Base-by-base conservation (phyloP, 2,888 invertebrate genomes). In the Napeogenes inachia region DNA sequence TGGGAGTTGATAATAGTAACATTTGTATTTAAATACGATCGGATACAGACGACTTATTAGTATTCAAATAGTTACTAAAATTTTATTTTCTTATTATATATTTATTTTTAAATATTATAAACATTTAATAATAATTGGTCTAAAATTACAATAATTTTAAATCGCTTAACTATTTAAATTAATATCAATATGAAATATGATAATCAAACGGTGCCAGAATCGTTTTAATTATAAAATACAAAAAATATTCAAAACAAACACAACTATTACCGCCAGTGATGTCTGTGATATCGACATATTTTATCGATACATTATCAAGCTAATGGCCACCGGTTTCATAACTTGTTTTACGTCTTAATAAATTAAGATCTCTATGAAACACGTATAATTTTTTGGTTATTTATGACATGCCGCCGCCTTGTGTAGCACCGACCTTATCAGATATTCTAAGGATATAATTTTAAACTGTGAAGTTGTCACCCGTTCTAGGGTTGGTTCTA, bases 331-430 rank as follows among this genome's bases (percentile, higher is more conserved):
- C 77, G 72, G 75, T 76, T 80, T 80, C 78, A 82, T 85, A 85
- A 85, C 71, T 75, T 69, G 77, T 67, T 76, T 74, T 69, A 75
- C 82, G 85, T 87, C 87, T 84, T 81, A 82, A 86, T 87, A 87
- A 87, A 86, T 87, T 79, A 82, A 82, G 82, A 87, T 87, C 79
- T 82, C 76, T 76, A 75, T 75, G 76, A 75, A 71, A 78, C 69
- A 55, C 53, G 72, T 78, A 77, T 83, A 79, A 86, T 87, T 86
- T 86, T 79, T 77, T 66, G 72, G 79, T 84, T 77, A 88, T 87
- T 87, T 87, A 87, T 85, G 59, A 61, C 70, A 10, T 6, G 73
- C 69, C 71, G 71, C 69, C 70, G 69, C 69, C 60, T 81, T 84
- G 85, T 84, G 84, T 80, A 71, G 69, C 67, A 56, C 80, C 80